Evolutionary conservation across 1,140 invertebrate genomes (phyloP), one percentile per base, ranked within the genome.

Genomic region (Drosophila equinoxialis): DNA sequence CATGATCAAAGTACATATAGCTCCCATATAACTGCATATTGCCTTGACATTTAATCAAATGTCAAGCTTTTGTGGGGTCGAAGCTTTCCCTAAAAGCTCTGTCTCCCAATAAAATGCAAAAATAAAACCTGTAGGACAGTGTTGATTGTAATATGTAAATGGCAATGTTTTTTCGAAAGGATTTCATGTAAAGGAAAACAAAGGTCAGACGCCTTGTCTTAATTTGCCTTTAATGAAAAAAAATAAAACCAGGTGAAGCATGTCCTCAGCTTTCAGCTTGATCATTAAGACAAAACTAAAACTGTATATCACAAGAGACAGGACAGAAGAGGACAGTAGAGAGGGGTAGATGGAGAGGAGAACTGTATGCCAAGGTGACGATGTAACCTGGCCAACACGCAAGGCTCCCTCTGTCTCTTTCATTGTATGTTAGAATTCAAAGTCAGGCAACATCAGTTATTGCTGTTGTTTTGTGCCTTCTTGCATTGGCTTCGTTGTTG

Each of bases 161-260:
- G 45, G 45, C 4, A 3, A 8, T 57, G 11, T 57, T 33, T 57
- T 62, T 2, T 64, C 13, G 74, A 77, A 77, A 76, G 74, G 74
- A 77, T 77, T 35, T 61, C 74, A 69, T 61, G 72, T 39, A 75
- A n/a, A 48, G 45, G 30, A 30, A 37, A 2, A 76, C 72, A 76
- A 69, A 76, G 74, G 74, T 77, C 74, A 77, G 30, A 35, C 72
- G 30, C 17, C 65, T 17, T 48, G 54, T 54, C 65, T 77, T 77
- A 77, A 77, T 77, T 77, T 77, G 74, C 77, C 75, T 77, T 77
- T 72, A 77, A 77, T 77, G 68, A 51, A 39, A 39, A 39, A 39
- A 39, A 39, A 1, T 3, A 77, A 77, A 77, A 77, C 75, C 68
- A 77, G 68, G 62, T 62, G 45, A 75, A 77, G 77, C 74, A 77